Base-by-base conservation (phyloP, 2,113 vertebrate genomes). In the Scartelaos histophorus region DNA sequence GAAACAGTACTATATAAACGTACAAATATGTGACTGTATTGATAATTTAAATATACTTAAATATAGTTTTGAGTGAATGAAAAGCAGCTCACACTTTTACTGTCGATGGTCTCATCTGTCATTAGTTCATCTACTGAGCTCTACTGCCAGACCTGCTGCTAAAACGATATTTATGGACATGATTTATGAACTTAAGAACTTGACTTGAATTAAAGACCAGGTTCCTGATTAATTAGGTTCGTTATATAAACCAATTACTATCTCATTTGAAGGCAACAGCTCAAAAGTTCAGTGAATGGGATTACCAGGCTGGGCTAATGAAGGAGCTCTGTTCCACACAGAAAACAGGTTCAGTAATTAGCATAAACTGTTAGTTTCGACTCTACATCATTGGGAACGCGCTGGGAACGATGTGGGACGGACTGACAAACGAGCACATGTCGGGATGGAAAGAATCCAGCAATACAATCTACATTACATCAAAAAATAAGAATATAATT, bases 121-220 rank as follows among this genome's bases (percentile, higher is more conserved):
- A 87, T 88, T 87, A 89, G 82, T 79, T 80, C 83, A 87, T 87
- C 78, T 86, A 81, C 45, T 71, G 78, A 79, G 74, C 83, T 79
- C 85, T 67, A 54, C 66, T 38, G 53, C 69, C 82, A 83, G 77
- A 76, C 85, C 67, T 67, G 77, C 78, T 80, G 83, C 75, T 84
- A 80, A 89, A 85, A 88, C 82, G 73, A 83, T 75, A 89, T 89
- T 89, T 80, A 85, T 66, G 24, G 70, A 78, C n/a, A n/a, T n/a
- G n/a, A 89, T 89, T 89, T 80, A 85, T 66, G 24, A 70, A 78
- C 29, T 29, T 29, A 70, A 16, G 24, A 15, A 54, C 64, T 67
- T 15, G 70, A 74, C 62, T 78, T 67, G 29, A 69, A 82, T 68
- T 13, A 21, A 82, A 67, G 69, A 71, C 13, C 66, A 65, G 53